Evolutionary conservation across 2,113 vertebrate species (phyloP), one percentile per base, ranked within the genome.

Genomic region (Alligator mississippiensis): DNA sequence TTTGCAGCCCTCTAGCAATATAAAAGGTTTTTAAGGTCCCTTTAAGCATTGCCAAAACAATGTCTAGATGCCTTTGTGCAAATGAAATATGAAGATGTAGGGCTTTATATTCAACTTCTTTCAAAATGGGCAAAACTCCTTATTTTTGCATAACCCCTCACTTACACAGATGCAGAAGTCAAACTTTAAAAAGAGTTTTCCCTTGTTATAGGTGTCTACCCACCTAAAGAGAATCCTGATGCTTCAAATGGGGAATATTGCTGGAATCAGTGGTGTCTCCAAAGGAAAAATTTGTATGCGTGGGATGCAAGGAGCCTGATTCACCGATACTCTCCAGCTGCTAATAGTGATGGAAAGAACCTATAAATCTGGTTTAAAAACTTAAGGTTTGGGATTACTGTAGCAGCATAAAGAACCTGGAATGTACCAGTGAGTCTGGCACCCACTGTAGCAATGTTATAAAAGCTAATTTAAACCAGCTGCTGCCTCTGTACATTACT

Each of bases 151-250:
- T 94, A 83, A 62, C 82, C 80, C 84, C 76, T 90, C 18, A 30
- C 84, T 85, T 88, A 13, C 4, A 13, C 0, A 61, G 87, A 82
- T 76, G 38, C 64, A 77, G 75, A 96, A 93, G n/a, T 77, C 91
- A 90, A 95, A 86, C 61, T 96, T 91, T 92, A 93, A 95, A 95
- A 94, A 90, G 47, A 27, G 55, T 80, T 93, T 47, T 90, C 93
- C 90, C 75, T 89, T 96, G 87, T 90, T 72, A 54, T 86, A 87
- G 90, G 89, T 89, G 85, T 89, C 82, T 92, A 89, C 68, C 68
- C 75, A 79, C 82, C 88, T 74, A 62, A 88, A 55, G 92, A 84
- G 60, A 90, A 92, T 68, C 85, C 95, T 93, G 80, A 87, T 94
- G 47, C 47, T 47, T 47, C 47, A 47, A 95, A 95, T 92, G 78